A percentile compares a stretch with the other conserved stretches of the same genome.
These are phyloP conservation scores for Gorilla gorilla DNA, from an alignment of 2,113 vertebrate species.

Conservation along the genomic window DNA sequence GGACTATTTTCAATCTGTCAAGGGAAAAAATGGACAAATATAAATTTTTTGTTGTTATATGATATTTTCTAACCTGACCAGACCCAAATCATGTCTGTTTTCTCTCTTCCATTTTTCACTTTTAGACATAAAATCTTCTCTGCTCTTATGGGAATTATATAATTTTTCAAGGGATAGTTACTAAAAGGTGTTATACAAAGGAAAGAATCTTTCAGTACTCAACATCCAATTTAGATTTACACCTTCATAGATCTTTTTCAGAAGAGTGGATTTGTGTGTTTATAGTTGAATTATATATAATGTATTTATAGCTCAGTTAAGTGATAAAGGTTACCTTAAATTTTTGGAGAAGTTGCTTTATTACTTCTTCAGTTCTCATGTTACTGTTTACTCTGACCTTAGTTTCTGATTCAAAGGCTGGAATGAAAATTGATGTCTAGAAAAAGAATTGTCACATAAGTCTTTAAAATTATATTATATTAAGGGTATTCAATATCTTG, in stretches of 20 bases:
- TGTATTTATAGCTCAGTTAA: neutral
- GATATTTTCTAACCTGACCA: neutral
- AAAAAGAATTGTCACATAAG: neutral
- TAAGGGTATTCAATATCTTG: neutral
- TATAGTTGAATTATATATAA: neutral
- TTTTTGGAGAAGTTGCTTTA: conserved; percentile 92
- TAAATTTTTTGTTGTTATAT: neutral
- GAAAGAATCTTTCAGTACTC: neutral
- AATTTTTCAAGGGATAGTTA: neutral
- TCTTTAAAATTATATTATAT: neutral
- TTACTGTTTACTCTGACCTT: conserved; percentile 91
- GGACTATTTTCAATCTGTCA: conserved; percentile 94
- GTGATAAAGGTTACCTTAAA: conserved; percentile 89
- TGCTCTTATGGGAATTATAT: neutral
- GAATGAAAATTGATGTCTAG: conserved; percentile 96
- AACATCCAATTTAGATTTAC: neutral
- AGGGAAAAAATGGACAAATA: conserved; percentile 8
- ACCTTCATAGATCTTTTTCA: neutral
- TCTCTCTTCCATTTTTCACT: neutral
- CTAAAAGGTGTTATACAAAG: neutral
- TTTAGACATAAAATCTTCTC: neutral
- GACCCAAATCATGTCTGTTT: neutral
- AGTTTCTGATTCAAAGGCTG: conserved; percentile 90
- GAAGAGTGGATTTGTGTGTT: neutral
- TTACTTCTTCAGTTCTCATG: conserved; percentile 93